Conservation (phyloP, 2,888 invertebrate species). For the Calephelis perditalis region DNA sequence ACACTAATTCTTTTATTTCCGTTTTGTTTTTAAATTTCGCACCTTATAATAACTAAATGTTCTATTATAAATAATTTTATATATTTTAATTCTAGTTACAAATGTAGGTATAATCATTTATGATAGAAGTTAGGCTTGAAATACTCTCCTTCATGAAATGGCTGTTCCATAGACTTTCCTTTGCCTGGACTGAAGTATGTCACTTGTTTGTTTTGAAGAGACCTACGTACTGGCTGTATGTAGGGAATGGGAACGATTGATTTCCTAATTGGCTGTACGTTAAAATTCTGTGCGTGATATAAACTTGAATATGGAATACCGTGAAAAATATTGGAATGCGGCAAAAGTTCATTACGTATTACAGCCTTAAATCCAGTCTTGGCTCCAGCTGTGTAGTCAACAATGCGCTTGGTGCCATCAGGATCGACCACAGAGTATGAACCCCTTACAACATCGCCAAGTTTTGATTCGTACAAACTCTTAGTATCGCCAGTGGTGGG, state of each 20-base stretch:
- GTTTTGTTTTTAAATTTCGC: no score
- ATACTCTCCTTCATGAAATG: conserved; percentile 44
- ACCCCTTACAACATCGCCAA: conserved; percentile 59
- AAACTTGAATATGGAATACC: conserved; percentile 22
- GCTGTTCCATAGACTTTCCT: conserved; percentile 35
- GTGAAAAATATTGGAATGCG: conserved; percentile 17
- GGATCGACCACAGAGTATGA: conserved; percentile 65
- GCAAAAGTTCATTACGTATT: conserved; percentile 57
- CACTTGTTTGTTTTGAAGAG: conserved; percentile 19
- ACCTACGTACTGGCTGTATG: not conserved
- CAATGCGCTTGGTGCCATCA: conserved; percentile 63
- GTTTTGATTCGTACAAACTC: conserved; percentile 58
- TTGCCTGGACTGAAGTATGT: conserved; percentile 51
- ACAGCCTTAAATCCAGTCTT: conserved; percentile 74
- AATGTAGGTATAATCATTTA: conserved; percentile 16
- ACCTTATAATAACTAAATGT: no score
- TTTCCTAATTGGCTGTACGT: conserved; percentile 15
- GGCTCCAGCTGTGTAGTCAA: conserved; percentile 70
- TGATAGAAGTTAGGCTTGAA: conserved; percentile 44
- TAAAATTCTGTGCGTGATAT: conserved; percentile 16
- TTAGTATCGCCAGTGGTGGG: conserved; percentile 68
- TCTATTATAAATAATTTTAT: no score
- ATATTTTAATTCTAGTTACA: no score
- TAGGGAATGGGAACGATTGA: conserved; percentile 6
- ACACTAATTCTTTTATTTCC: no score